These are phyloP conservation scores for Piscicola geometra DNA, from an alignment of 2,888 invertebrate genomes.

Conservation along the genomic window DNA sequence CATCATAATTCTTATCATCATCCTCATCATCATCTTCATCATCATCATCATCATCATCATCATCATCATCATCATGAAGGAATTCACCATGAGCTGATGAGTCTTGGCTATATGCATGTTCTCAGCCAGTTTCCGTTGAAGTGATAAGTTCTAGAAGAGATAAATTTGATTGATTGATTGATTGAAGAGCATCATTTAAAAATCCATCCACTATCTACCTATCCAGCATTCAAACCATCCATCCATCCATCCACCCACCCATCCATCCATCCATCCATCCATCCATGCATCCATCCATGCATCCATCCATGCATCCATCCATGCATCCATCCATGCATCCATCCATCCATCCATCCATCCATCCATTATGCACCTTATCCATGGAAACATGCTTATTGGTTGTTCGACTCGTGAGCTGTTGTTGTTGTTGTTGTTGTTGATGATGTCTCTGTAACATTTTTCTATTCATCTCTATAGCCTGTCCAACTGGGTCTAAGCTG, in stretches of 20 bases:
- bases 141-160: background rate
- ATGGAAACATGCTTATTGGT: background rate
- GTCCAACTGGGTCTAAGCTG: background rate
- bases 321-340: too few species aligned
- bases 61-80: constrained; percentile 21
- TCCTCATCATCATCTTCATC: constrained; percentile 30
- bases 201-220: too few species aligned
- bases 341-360: too few species aligned
- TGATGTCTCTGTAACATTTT: background rate
- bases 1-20: background rate
- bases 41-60: constrained; percentile 33
- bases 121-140: constrained; percentile 1
- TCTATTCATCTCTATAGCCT: constrained; percentile 10
- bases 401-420: too few species aligned
- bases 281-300: too few species aligned
- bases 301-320: too few species aligned
- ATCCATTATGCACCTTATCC: background rate
- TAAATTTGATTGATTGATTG: too few species aligned
- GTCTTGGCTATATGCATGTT: background rate
- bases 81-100: background rate
- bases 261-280: too few species aligned
- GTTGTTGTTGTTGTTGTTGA: background rate
- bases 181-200: too few species aligned
- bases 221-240: too few species aligned
- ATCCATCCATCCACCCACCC: too few species aligned